phyloP scores from a whole-genome alignment of 1,140 invertebrate genomes.

The Macrocentrus cingulum region DNA sequence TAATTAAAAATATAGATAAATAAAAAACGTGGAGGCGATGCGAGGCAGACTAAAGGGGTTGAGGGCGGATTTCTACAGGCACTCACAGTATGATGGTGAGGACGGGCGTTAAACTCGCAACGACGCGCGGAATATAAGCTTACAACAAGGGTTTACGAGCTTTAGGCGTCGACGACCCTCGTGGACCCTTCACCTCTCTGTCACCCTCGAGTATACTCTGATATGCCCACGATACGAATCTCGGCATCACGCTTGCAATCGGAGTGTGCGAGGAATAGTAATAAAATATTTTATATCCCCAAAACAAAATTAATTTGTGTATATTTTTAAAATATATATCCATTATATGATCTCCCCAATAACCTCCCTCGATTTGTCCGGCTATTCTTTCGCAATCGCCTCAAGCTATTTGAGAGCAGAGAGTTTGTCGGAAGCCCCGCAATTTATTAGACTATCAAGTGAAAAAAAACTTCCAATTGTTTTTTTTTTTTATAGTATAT shows the following conservation, averaged over 20 bases:
- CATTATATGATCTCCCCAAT: too few relatives aligned
- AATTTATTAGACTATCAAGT: background rate
- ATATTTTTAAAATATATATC: too few relatives aligned
- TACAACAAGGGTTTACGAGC: slow-evolving; percentile 8
- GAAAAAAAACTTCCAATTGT: background rate
- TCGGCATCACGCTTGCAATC: background rate
- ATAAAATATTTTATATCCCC: too few relatives aligned
- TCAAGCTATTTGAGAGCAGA: too few relatives aligned
- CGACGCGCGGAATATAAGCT: background rate
- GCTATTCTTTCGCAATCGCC: too few relatives aligned
- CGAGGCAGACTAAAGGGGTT: too few relatives aligned
- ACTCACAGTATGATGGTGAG: background rate
- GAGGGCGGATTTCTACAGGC: background rate
- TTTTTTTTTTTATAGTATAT: background rate
- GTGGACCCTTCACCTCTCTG: background rate
- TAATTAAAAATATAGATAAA: too few relatives aligned
- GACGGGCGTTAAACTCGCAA: slow-evolving; percentile 3
- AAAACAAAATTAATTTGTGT: too few relatives aligned
- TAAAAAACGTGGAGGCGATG: too few relatives aligned
- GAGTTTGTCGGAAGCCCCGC: too few relatives aligned
- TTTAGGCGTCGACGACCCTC: slow-evolving; percentile 14
- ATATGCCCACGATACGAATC: background rate
- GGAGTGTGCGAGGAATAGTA: too few relatives aligned
- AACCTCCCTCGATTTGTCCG: too few relatives aligned
- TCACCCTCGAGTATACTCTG: background rate